Base-by-base conservation (phyloP, 2,797 vertebrate genomes). In the Gymnoscopelus microlampas region DNA sequence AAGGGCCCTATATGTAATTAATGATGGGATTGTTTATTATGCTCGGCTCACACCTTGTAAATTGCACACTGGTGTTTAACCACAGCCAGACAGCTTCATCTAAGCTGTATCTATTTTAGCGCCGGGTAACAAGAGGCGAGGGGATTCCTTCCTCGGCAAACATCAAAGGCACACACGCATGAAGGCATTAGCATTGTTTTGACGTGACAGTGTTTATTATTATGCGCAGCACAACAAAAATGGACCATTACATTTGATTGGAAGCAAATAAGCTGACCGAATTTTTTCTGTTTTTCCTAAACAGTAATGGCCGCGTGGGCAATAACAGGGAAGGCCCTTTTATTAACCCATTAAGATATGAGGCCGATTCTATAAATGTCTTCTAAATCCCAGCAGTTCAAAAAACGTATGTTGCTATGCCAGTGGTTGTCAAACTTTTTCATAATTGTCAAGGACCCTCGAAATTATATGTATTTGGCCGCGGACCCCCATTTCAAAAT, bases 41-140 rank as follows among this genome's bases (percentile, higher is more conserved):
- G 51, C 14, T 23, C 12, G 51, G 29, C 50, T 11, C 32, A 10
- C 32, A 26, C 39, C 50, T 15, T 23, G 50, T 14, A 32, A 64
- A 64, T 64, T 53, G 49, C 29, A 73, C 60, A 62, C 70, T 54
- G 63, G 65, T 73, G 74, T 79, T 80, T 66, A 23, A 69, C 76
- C 61, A 66, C 53, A 73, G 74, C 77, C 66, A 68, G 61, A 68
- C 60, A 60, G 26, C 50, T 51, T 4, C 53, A 26, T 54, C 29
- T 39, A 19, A 8, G 39, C 39, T 44, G 39, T 44, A 44, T 44
- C 39, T 44, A 44, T 19, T 39, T 64, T 53, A 66, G 68, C 64
- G 53, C 11, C 47, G 49, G 64, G 77, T 66, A 69, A 77, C 67
- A 70, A 73, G 72, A 62, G 78, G 68, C 53, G 68, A 76, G 50